A percentile compares a stretch with the other conserved stretches of the same genome.
Conservation (phyloP, 2,888 invertebrate genomes). For the Drosophila melanosoma region DNA sequence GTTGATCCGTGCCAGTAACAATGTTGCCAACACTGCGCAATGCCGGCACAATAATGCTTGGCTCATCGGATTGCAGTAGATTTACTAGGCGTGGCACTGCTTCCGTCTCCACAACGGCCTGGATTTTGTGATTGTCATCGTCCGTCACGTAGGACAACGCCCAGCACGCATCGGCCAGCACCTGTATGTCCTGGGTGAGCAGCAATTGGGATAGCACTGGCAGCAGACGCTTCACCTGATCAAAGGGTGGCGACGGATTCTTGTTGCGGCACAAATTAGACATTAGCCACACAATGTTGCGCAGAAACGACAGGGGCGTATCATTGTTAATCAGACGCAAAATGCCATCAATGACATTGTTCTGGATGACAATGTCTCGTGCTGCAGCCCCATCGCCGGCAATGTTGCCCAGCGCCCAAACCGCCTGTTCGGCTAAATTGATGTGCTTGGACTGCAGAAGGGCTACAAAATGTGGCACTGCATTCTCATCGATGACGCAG, state of each 20-base stretch:
- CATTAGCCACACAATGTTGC: conserved; percentile 96
- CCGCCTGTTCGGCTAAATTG: conserved; percentile 94
- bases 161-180: conserved; percentile 97
- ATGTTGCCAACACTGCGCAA: conserved; percentile 96
- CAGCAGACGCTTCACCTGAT: conserved; percentile 90
- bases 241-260: conserved; percentile 94
- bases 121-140: conserved; percentile 95
- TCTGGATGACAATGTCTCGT: conserved; percentile 92
- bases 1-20: conserved; percentile 95
- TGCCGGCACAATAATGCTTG: conserved; percentile 92
- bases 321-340: conserved; percentile 88
- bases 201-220: conserved; percentile 92
- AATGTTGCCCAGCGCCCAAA: conserved; percentile 99
- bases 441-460: conserved; percentile 89
- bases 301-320: conserved; percentile 87
- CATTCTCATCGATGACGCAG: conserved; percentile 93
- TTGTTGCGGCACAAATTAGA: conserved; percentile 98
- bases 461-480: conserved; percentile 91
- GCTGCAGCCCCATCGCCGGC: conserved; percentile 94
- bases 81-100: conserved; percentile 90
- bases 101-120: conserved; percentile 90
- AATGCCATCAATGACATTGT: conserved; percentile 90
- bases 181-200: conserved; percentile 89
- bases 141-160: conserved; percentile 97
- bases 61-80: conserved; percentile 88